Conservation (phyloP, 1,140 invertebrate species). For the Anthonomus grandis region DNA sequence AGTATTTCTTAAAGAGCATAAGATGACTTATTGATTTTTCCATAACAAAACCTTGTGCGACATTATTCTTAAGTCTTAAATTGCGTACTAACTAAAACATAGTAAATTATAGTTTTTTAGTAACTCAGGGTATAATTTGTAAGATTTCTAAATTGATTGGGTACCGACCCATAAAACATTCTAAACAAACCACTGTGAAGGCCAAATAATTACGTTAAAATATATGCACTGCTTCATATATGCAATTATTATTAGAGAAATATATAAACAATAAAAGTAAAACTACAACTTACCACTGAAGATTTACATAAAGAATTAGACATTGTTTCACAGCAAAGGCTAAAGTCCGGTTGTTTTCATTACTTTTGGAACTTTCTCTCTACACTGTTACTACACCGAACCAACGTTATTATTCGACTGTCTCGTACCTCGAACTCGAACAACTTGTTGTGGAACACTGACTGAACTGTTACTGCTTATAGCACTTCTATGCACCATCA, state of each 20-base stretch:
- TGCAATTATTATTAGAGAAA: neutral
- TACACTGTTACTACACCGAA: neutral
- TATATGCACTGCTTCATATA: neutral
- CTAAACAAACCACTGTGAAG: conserved; percentile 5
- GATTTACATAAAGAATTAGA: conserved; percentile 28
- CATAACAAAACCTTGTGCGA: too few species aligned
- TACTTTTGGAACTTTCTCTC: conserved; percentile 25
- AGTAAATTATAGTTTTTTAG: too few species aligned
- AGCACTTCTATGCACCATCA: conserved; percentile 17
- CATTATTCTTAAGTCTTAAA: too few species aligned
- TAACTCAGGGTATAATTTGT: neutral
- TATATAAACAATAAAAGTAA: conserved; percentile 8
- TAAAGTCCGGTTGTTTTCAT: conserved; percentile 16
- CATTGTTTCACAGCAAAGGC: conserved; percentile 11
- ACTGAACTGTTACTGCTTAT: conserved; percentile 11
- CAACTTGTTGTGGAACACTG: conserved; percentile 19
- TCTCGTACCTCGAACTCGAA: conserved; percentile 4
- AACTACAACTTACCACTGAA: conserved; percentile 25
- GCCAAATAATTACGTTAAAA: conserved; percentile 14
- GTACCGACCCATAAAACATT: conserved; percentile 10
- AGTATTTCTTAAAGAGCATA: too few species aligned
- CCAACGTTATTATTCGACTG: neutral
- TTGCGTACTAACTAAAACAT: too few species aligned
- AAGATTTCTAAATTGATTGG: conserved; percentile 1
- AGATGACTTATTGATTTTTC: too few species aligned